Base-by-base conservation (phyloP, 2,797 vertebrate species). In the Rhincodon typus region DNA sequence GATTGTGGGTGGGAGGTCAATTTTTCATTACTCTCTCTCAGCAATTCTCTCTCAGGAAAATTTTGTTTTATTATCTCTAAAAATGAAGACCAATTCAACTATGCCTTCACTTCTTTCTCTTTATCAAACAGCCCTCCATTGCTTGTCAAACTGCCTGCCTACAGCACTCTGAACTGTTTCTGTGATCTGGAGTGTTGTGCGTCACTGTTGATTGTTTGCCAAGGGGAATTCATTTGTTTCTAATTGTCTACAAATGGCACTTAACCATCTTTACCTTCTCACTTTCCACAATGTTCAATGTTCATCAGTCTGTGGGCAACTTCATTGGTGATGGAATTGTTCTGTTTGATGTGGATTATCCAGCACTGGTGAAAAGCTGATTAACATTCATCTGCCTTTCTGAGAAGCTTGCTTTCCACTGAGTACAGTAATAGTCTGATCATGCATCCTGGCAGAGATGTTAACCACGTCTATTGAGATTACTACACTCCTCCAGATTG, bases 331-430 rank as follows among this genome's bases (percentile, higher is more conserved):
- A 77, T 53, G 46, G 15, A 77, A 53, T 21, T 94, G 66, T 69
- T 69, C 21, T n/a, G 67, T 27, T 69, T 93, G 70, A 74, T 27
- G 12, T 94, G 67, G 46, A 94, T 72, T 94, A 94, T 72, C 69
- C 94, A 94, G 42, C 69, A 15, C 34, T 30, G 57, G 46, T 74
- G 94, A 95, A 77, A 77, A 21, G 34, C 70, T 34, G 70, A 53
- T 95, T 95, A 57, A n/a, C 46, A 95, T 95, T 95, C 94, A 53
- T 95, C 72, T 95, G 72, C 53, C 94, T 95, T 77, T 72, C 94
- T 53, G 69, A 77, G 42, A 15, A 72, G 30, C 70, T 50, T n/a
- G 42, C 69, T 95, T 95, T 72, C 50, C 69, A 77, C 94, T 77
- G 70, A 95, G 69, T 77, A 77, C 94, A 77, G 70, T 95, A 72